Conservation (phyloP, 2,113 vertebrate species). For the Leuciscus idus region DNA sequence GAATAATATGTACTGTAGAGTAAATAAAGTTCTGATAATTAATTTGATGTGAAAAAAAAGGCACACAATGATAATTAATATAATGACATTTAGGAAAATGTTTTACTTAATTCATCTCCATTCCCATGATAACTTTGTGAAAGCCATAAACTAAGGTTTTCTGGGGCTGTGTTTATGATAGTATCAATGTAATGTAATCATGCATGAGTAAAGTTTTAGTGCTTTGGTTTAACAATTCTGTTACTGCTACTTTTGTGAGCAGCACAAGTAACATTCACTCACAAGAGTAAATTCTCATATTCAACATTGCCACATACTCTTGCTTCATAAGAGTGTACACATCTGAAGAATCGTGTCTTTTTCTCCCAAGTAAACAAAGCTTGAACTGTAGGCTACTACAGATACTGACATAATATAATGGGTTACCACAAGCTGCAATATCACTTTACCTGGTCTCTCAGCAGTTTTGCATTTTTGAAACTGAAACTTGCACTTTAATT, state of each 20-base stretch:
- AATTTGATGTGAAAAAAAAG: too few relatives aligned
- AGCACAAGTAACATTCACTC: not conserved
- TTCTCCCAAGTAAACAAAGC: not conserved
- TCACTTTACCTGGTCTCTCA: not conserved
- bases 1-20: not conserved
- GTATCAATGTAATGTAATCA: not conserved
- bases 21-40: not conserved
- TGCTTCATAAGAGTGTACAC: not conserved
- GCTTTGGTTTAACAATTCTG: not conserved
- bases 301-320: not conserved
- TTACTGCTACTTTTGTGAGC: not conserved
- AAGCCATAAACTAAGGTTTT: not conserved
- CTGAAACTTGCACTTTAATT: not conserved
- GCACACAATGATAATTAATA: too few relatives aligned
- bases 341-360: not conserved
- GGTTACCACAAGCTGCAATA: not conserved
- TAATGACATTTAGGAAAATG: too few relatives aligned
- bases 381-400: not conserved
- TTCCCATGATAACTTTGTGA: not conserved
- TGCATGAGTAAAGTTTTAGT: not conserved
- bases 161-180: too few relatives aligned
- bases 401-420: not conserved
- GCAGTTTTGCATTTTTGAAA: conserved; percentile 5
- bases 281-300: not conserved
- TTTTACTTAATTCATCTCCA: not conserved